Conservation (phyloP, 2,113 vertebrate species). For the Tupaia tana region DNA sequence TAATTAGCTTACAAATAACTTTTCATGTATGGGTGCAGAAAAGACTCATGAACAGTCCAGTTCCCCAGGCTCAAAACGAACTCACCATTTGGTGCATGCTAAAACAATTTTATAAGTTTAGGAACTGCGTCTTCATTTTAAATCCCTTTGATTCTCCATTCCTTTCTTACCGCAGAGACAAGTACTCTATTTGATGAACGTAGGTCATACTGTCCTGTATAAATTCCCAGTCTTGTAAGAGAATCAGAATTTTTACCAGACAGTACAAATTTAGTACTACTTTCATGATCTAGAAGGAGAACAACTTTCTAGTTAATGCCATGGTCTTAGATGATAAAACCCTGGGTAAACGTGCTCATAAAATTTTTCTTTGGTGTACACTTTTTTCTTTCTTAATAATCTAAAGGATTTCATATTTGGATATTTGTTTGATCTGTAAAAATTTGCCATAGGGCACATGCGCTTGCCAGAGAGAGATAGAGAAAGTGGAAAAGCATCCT, state of each 20-base stretch:
- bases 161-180: slow-evolving; percentile 6
- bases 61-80: neutral
- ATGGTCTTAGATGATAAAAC: slow-evolving; percentile 23
- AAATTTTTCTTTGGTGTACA: neutral
- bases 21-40: slow-evolving; percentile 40
- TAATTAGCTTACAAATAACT: slow-evolving; percentile 7
- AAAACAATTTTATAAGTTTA: neutral
- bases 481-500: no score
- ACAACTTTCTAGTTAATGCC: neutral
- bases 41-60: neutral
- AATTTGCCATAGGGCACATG: no score
- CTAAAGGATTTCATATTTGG: neutral
- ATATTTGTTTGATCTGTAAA: neutral
- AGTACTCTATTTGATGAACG: neutral
- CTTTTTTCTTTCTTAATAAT: neutral
- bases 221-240: neutral
- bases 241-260: slow-evolving; percentile 45
- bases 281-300: neutral
- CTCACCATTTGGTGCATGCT: neutral
- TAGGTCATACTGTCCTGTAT: neutral
- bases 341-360: neutral
- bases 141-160: neutral
- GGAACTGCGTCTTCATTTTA: slow-evolving; percentile 17
- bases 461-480: no score
- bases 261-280: neutral